These are phyloP conservation scores for Dolichomitus sp. DNA, from an alignment of 2,888 invertebrate genomes.

Conservation along the genomic window DNA sequence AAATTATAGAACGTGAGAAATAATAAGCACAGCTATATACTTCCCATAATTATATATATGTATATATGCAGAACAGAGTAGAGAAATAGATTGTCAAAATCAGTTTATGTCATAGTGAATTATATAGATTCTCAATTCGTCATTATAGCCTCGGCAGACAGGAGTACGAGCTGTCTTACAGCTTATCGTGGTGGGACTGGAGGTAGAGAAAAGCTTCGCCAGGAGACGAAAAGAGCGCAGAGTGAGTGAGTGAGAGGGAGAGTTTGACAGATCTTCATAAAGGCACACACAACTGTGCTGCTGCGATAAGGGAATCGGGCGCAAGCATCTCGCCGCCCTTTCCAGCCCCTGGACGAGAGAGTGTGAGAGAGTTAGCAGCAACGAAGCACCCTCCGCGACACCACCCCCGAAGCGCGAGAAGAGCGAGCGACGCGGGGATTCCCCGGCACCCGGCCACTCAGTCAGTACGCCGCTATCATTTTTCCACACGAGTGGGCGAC, in stretches of 20 bases:
- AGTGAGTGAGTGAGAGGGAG: constrained; percentile 32
- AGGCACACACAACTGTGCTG: constrained; percentile 86
- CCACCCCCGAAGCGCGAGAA: constrained; percentile 46
- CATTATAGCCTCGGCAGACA: constrained; percentile 42
- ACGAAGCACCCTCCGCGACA: constrained; percentile 54
- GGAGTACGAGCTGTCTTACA: constrained; percentile 44
- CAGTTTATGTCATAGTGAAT: constrained; percentile 21
- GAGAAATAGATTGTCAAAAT: constrained; percentile 25
- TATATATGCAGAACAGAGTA: constrained; percentile 2
- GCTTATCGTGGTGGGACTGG: constrained; percentile 42
- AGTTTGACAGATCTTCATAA: constrained; percentile 86
- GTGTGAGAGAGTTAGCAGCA: constrained; percentile 41
- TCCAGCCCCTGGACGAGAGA: constrained; percentile 65
- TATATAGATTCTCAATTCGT: constrained; percentile 56
- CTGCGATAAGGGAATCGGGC: constrained; percentile 85
- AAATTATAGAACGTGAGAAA: constrained; percentile 52
- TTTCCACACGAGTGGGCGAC: constrained; percentile 88
- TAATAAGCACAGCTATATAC: constrained; percentile 36
- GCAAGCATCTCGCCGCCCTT: constrained; percentile 81
- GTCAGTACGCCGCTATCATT: constrained; percentile 87
- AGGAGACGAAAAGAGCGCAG: constrained; percentile 34
- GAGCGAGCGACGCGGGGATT: constrained; percentile 48
- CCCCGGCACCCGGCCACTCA: constrained; percentile 77
- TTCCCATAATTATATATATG: neutral
- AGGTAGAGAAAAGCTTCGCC: constrained; percentile 44